Percentiles rank a stretch among this genome's conserved stretches.
These are phyloP conservation scores for Orchestia grillus DNA, from an alignment of 1,140 invertebrate genomes.

Conservation along the genomic window DNA sequence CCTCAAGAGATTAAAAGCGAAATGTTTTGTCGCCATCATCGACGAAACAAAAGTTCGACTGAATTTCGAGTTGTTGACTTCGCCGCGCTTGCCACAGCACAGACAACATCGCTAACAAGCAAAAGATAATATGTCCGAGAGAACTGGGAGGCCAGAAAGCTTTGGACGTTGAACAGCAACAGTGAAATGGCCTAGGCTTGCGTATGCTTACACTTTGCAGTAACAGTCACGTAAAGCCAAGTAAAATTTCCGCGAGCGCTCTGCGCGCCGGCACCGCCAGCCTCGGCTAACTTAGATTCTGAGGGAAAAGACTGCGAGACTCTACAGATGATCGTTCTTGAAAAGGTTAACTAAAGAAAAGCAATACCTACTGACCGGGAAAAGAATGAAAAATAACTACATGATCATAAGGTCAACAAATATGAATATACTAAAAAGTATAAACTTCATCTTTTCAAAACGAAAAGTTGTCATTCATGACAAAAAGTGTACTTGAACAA, in stretches of 20 bases:
- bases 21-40: not conserved
- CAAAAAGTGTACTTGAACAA: too few relatives aligned
- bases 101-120: not conserved
- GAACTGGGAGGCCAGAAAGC: not conserved
- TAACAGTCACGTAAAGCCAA: not conserved
- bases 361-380: not conserved
- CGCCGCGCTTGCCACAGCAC: too few relatives aligned
- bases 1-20: not conserved
- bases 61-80: not conserved
- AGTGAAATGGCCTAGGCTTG: not conserved
- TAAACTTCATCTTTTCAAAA: too few relatives aligned
- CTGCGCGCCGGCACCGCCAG: too few relatives aligned
- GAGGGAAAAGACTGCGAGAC: not conserved
- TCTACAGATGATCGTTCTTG: not conserved
- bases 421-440: too few relatives aligned
- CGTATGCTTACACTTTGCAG: not conserved
- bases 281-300: not conserved
- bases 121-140: not conserved
- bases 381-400: not conserved
- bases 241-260: not conserved
- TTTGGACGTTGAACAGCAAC: not conserved
- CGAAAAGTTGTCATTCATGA: too few relatives aligned
- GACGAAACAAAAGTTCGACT: not conserved
- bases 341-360: not conserved
- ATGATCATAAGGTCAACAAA: too few relatives aligned